A percentile compares a stretch with the other conserved stretches of the same genome.
Conservation (phyloP, 2,797 vertebrate genomes). For the Semaprochilodus insignis region DNA sequence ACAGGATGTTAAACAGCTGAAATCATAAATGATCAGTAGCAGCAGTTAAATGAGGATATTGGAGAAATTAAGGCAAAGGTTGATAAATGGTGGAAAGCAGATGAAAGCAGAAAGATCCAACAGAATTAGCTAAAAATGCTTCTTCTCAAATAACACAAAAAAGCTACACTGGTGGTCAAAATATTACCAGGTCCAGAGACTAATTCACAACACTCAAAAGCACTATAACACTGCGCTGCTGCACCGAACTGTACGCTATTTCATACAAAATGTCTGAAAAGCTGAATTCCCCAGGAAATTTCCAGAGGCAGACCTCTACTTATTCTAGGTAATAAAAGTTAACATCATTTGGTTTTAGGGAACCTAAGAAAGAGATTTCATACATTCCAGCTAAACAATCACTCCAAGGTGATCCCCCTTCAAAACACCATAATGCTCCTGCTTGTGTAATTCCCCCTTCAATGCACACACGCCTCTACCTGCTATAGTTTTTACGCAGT, state of each 20-base stretch:
- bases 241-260: background rate
- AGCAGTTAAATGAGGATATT: too few relatives aligned
- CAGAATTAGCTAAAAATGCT: too few relatives aligned
- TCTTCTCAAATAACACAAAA: background rate
- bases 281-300: conserved; percentile 26
- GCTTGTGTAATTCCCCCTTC: conserved; percentile 27
- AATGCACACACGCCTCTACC: conserved; percentile 31
- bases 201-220: background rate
- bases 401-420: conserved; percentile 52
- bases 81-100: too few relatives aligned
- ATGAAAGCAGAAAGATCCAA: too few relatives aligned
- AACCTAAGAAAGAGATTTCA: conserved; percentile 45
- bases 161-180: background rate
- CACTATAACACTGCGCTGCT: background rate
- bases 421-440: conserved; percentile 41
- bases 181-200: background rate
- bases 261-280: background rate
- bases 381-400: conserved; percentile 48
- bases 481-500: conserved; percentile 44
- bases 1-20: too few relatives aligned
- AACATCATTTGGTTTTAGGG: conserved; percentile 27
- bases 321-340: conserved; percentile 46
- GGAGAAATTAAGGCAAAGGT: too few relatives aligned
- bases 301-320: conserved; percentile 11
- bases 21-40: too few relatives aligned